A percentile compares a stretch with the other conserved stretches of the same genome.
These are phyloP conservation scores for Labeo rohita DNA, from an alignment of 2,113 vertebrate genomes.

Conservation along the genomic window DNA sequence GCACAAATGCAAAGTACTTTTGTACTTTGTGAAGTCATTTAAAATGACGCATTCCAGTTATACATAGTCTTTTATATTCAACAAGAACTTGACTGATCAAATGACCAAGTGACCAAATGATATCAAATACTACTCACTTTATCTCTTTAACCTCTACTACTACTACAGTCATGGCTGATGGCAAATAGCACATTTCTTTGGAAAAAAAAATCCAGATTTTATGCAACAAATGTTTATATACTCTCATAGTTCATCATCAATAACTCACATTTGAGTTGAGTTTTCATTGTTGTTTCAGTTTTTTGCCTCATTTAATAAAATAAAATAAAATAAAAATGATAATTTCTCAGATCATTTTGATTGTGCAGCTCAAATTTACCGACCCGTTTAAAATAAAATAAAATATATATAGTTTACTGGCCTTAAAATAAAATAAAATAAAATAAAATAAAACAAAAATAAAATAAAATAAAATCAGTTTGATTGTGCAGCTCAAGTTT, in stretches of 20 bases:
- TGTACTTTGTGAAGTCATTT: background rate
- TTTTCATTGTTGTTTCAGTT: background rate
- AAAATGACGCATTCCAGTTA: background rate
- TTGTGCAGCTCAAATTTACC: background rate
- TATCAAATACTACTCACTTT: background rate
- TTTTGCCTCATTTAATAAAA: background rate
- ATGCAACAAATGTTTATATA: background rate
- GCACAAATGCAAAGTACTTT: background rate
- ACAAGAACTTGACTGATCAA: background rate
- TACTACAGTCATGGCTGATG: background rate
- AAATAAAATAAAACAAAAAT: background rate
- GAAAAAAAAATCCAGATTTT: background rate
- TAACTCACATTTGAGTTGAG: background rate
- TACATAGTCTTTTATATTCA: background rate
- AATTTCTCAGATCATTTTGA: background rate
- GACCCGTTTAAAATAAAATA: background rate
- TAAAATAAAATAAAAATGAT: background rate
- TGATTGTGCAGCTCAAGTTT: no score
- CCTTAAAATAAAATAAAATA: background rate
- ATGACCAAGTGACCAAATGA: background rate
- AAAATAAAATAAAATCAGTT: background rate
- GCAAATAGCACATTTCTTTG: background rate
- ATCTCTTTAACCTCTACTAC: background rate
- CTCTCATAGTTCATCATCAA: background rate
- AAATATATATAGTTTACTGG: no score